Evolutionary conservation across 2,888 invertebrate species (phyloP), one percentile per base, ranked within the genome.

Genomic region (Plutella xylostella): DNA sequence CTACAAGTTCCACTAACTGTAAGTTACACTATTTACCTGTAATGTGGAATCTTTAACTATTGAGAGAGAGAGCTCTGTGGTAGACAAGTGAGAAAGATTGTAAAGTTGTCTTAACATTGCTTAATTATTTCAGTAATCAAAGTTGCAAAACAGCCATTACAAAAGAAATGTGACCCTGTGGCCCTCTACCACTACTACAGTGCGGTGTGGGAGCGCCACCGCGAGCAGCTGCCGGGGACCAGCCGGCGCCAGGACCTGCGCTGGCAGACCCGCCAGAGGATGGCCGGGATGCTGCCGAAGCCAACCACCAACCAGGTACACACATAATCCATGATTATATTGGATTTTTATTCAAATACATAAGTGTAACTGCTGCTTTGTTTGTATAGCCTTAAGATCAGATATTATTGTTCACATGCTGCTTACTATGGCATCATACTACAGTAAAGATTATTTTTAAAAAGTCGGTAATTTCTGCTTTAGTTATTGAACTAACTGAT

Each of bases 151-250:
- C 68, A 71, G 35, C 72, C 74, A 38, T 57, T 66, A 20, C 74
- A 72, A 43, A 75, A 75, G 52, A 87, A 87, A 66, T 85, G 85
- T 65, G 93, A 93, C 65, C 92, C 93, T 15, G 93, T 93, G 0
- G 83, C 89, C 15, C 71, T 92, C 15, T 93, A 92, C 60, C 92
- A 93, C 53, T 88, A 90, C 55, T 93, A 93, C 61, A 88, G 89
- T 55, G 79, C 86, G 25, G 78, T 90, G 55, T 93, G 93, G 93
- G 87, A 87, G 18, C 88, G 89, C 58, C 88, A 90, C 50, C 90
- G 90, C 57, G 52, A 77, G 0, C 85, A 86, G 67, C 86, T 93
- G 21, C 93, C 93, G 0, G 93, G 92, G 7, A 90, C 91, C 65
- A 88, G 89, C 55, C 73, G 86, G 46, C 89, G 90, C 73, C 66